Base-by-base conservation (phyloP, 1,140 invertebrate species). In the Sitobion miscanthi region DNA sequence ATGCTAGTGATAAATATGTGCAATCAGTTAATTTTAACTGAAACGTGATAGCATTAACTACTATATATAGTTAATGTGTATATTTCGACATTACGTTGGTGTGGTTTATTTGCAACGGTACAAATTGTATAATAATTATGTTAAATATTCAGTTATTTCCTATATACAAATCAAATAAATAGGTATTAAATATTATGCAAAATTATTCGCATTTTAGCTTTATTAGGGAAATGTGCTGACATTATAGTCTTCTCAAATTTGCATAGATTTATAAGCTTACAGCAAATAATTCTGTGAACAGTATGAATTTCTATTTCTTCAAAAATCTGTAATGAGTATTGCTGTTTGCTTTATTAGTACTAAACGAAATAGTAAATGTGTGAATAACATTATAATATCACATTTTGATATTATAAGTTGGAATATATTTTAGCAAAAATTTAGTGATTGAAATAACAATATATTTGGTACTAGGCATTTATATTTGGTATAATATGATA, bases 101-200 rank as follows among this genome's bases (percentile, higher is more conserved):
- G 17, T n/a, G 30, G 62, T 6, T 77, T 77, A 35, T n/a, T n/a
- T n/a, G 1, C 30, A 69, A 69, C 30, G 30, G 1, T 77, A n/a
- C 62, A 77, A n/a, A 77, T 77, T 14, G 30, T n/a, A 69, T 17
- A 69, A 69, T 17, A 69, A 69, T n/a, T 17, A 17, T n/a, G 11
- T 17, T 69, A n/a, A 69, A n/a, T 69, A 69, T 69, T 69, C 30
- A 69, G 62, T 69, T 69, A 69, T n/a, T 69, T 17, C 30, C 62
- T 69, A 69, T 69, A 69, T n/a, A 69, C 30, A 77, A 77, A 77
- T 77, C 30, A 77, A 77, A n/a, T 77, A 77, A 77, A 77, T 77
- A 77, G 14, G 62, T n/a, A n/a, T 77, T 77, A 77, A 77, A n/a
- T 77, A 77, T 77, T 77, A 77, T 77, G 62, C 62, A 77, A 77